These are phyloP conservation scores for Euglossa dilemma DNA, from an alignment of 1,140 invertebrate species.

Conservation along the genomic window DNA sequence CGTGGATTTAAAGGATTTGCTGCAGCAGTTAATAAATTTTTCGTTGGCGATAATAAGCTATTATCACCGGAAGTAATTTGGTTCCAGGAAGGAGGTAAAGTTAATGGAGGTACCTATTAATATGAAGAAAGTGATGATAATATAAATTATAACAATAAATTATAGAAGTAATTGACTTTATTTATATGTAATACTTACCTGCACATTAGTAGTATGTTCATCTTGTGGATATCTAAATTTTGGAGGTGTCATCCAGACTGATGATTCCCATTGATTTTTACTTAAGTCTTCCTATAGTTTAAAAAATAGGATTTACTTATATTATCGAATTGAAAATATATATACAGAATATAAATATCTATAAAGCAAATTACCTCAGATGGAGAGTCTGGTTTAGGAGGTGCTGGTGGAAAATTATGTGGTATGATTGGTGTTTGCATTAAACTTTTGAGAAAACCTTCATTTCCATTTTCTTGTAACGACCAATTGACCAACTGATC, in stretches of 20 bases:
- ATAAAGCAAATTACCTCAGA: conserved; percentile 57
- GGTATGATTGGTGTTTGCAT: conserved; percentile 67
- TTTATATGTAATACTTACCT: conserved; percentile 59
- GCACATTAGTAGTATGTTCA: conserved; percentile 71
- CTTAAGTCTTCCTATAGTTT: conserved; percentile 53
- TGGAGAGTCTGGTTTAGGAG: conserved; percentile 74
- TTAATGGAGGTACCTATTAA: conserved; percentile 75
- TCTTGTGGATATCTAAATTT: conserved; percentile 73
- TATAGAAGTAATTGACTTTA: neutral
- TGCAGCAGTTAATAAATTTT: conserved; percentile 76
- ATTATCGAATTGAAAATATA: neutral
- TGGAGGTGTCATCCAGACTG: conserved; percentile 77
- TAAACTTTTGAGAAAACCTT: conserved; percentile 73
- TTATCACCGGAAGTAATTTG: conserved; percentile 63
- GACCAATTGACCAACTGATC: conserved; percentile 70
- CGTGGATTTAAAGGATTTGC: conserved; percentile 79
- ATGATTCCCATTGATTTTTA: conserved; percentile 74
- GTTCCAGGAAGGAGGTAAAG: conserved; percentile 72
- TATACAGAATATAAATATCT: neutral
- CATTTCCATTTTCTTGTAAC: conserved; percentile 61
- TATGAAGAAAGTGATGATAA: neutral
- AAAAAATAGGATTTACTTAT: neutral
- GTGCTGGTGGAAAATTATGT: conserved; percentile 66
- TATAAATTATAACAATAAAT: conserved; percentile 13
- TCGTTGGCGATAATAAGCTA: conserved; percentile 78